Percentiles rank a stretch among this genome's conserved stretches.
These are phyloP conservation scores for Lagopus leucura DNA, from an alignment of 2,113 vertebrate genomes.

Conservation along the genomic window DNA sequence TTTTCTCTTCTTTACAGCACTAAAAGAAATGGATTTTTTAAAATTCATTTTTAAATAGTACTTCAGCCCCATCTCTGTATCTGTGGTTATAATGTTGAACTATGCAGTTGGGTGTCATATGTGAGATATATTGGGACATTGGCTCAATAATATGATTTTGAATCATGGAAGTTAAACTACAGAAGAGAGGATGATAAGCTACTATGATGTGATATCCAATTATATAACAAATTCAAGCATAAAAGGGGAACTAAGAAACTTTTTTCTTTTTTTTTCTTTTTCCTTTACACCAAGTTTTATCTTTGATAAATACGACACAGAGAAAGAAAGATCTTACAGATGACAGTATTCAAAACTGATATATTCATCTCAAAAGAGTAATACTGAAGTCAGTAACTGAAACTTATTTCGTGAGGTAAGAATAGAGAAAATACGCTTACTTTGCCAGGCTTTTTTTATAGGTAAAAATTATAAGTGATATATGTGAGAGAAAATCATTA, in stretches of 20 bases:
- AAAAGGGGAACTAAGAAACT: not conserved
- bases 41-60: not conserved
- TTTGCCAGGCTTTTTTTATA: not conserved
- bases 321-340: not conserved
- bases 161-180: not conserved
- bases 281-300: not conserved
- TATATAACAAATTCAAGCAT: not conserved
- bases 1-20: not conserved
- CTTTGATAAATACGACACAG: not conserved
- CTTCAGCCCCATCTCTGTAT: not conserved
- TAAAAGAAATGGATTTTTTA: not conserved
- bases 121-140: not conserved
- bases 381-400: not conserved
- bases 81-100: not conserved
- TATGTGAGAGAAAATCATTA: not conserved
- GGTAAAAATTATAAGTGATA: not conserved
- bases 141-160: not conserved
- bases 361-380: not conserved
- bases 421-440: not conserved
- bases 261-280: not conserved
- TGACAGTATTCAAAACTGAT: not conserved
- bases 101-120: not conserved
- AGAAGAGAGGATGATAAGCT: not conserved
- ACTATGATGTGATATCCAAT: not conserved
- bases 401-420: not conserved